Percentiles rank a stretch among this genome's conserved stretches.
Conservation (phyloP, 1,140 invertebrate genomes). For the Drosophila jambulina region DNA sequence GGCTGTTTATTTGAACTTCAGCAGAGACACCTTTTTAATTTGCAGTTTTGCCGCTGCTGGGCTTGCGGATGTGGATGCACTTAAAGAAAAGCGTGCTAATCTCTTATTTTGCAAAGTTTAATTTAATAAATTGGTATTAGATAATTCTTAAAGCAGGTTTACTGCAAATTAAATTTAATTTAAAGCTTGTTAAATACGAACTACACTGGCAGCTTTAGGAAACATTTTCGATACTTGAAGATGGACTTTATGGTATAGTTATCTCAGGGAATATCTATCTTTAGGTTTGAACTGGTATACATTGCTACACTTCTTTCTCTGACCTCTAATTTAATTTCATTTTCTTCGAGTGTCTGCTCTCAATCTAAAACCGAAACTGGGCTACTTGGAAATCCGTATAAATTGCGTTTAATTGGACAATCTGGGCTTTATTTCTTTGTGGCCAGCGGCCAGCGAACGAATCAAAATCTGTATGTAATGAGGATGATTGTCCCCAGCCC, state of each 20-base stretch:
- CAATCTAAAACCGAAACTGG: conserved; percentile 26
- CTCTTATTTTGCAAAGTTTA: not conserved
- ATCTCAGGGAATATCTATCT: not conserved
- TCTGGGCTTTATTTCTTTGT: conserved; percentile 76
- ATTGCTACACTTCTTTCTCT: not conserved
- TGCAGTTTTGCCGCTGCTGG: conserved; percentile 60
- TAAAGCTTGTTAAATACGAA: not conserved
- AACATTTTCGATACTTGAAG: rapidly evolving
- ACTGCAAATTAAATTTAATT: not conserved
- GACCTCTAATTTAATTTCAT: not conserved
- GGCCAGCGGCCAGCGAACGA: conserved; percentile 56
- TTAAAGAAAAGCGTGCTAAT: not conserved
- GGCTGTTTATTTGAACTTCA: conserved; percentile 71
- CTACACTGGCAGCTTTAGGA: not conserved
- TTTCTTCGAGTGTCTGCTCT: conserved; percentile 27
- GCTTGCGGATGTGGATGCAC: conserved; percentile 22
- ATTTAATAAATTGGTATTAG: no score
- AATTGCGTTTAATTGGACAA: conserved; percentile 83
- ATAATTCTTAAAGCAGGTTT: not conserved
- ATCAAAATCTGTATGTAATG: conserved; percentile 63
- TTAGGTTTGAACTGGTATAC: not conserved
- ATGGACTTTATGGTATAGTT: not conserved
- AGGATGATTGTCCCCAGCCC: conserved; percentile 41
- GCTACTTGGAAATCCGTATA: conserved; percentile 78
- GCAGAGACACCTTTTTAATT: conserved; percentile 81